Base-by-base conservation (phyloP, 2,797 vertebrate genomes). In the Rhinophrynus dorsalis region DNA sequence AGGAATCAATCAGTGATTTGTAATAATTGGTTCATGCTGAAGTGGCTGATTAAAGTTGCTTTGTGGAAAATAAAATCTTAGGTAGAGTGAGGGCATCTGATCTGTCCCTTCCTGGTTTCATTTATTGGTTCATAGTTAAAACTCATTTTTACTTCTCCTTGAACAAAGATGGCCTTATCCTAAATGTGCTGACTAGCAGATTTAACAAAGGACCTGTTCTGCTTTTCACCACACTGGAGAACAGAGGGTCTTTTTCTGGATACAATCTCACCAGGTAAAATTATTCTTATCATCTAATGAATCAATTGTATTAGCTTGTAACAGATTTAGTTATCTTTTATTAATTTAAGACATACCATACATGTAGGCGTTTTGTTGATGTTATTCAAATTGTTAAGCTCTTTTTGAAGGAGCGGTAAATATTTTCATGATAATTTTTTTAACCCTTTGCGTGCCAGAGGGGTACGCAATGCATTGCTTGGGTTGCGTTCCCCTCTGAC, bases 1-100 rank as follows among this genome's bases (percentile, higher is more conserved):
- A 40, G 17, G 68, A 50, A 72, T 72, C 68, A 40, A 32, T 64
- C 68, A 72, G n/a, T 57, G 23, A 27, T 45, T 40, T 13, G 20
- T 48, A 71, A 64, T 64, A 45, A 57, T 17, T 21, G 18, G 24
- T 23, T 61, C 13, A 33, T 47, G 10, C 30, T 23, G 20, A 13
- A 38, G 7, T 15, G 33, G 8, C 7, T 48, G 23, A 51, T 63
- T 51, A 63, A 37, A 11, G n/a, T 37, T 38, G 30, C 30, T 40
- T 42, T 68, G 38, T 60, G 56, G 18, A 40, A 68, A 59, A 3
- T 32, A 56, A 52, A 8, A 68, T 68, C 24, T 52, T 37, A 4
- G n/a, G 7, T 52, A 30, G 58, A n/a, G n/a, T 20, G n/a, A 32
- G 10, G 29, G 21, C 13, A 55, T 21, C 38, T 57, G 20, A 61